Evolutionary conservation across 2,888 invertebrate genomes (phyloP), one percentile per base, ranked within the genome.

Genomic region (Sepioteuthis lessoniana): DNA sequence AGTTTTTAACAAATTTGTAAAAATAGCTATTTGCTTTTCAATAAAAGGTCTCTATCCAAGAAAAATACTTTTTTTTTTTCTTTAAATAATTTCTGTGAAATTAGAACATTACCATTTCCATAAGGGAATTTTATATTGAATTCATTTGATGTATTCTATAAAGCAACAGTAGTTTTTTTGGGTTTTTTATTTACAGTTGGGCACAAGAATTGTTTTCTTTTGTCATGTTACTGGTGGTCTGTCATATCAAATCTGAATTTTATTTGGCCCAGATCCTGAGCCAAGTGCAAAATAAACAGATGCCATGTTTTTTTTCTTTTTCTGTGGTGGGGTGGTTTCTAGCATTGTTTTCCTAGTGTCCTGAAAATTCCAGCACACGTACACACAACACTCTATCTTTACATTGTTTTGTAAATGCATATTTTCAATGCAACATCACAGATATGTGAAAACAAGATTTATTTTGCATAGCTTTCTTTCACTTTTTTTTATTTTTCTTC

Each of bases 381-480:
- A n/a, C 76, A 76, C 76, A 76, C 76, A 13, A 76, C 1, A 76
- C n/a, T 76, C 16, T n/a, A n/a, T 76, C n/a, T 76, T n/a, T 35
- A n/a, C n/a, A 76, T 76, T 76, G 76, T 76, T 76, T 76, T 35
- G 35, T 76, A 16, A 76, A 76, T 35, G 76, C 13, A 76, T 76
- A 76, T 35, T 76, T 76, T 76, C n/a, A n/a, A 76, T 76, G 76
- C 76, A 76, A 76, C 76, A 76, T 76, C n/a, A 76, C 76, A 76
- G 76, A 76, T 35, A n/a, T 35, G n/a, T 76, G n/a, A 76, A 76
- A 76, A n/a, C 76, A 76, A 76, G 76, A 76, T 76, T 76, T 76
- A 76, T 76, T 76, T 76, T 35, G n/a, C 16, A 76, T n/a, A n/a
- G 10, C 76, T 76, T n/a, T 76, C 13, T 76, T 31, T 31, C 10